Percentiles rank a stretch among this genome's conserved stretches.
Evolutionary conservation across 2,797 vertebrate species (phyloP).

Genomic region (Lagorchestes hirsutus): DNA sequence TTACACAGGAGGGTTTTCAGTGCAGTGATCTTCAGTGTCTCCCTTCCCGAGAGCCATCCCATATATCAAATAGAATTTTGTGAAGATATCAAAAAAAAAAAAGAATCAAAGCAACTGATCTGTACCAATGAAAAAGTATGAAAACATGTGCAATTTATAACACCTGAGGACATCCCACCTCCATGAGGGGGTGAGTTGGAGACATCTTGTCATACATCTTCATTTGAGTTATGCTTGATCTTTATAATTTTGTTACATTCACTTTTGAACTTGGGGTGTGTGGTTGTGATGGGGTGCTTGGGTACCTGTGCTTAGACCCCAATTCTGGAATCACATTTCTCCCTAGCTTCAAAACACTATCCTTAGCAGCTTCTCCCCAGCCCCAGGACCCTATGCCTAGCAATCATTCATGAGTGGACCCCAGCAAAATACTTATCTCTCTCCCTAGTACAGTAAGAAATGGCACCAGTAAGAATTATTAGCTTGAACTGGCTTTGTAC

Average conservation of each 20-base stretch:
- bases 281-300: background rate
- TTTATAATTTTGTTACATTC: background rate
- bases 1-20: background rate
- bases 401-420: too few relatives aligned
- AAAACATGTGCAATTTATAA: background rate
- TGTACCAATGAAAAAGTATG: background rate
- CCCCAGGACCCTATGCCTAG: too few relatives aligned
- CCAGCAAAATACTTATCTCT: too few relatives aligned
- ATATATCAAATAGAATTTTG: background rate
- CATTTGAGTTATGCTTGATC: background rate
- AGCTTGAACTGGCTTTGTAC: too few relatives aligned
- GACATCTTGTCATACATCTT: background rate
- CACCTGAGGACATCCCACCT: background rate
- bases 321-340: too few relatives aligned
- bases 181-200: background rate
- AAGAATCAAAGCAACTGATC: background rate
- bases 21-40: background rate
- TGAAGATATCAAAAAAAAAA: background rate
- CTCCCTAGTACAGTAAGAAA: too few relatives aligned
- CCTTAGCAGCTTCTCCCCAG: too few relatives aligned
- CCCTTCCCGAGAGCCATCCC: background rate
- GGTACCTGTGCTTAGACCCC: too few relatives aligned
- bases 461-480: too few relatives aligned
- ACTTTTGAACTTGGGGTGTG: background rate
- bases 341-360: too few relatives aligned